Evolutionary conservation across 2,113 vertebrate genomes (phyloP).

Genomic region (Mustela lutreola): DNA sequence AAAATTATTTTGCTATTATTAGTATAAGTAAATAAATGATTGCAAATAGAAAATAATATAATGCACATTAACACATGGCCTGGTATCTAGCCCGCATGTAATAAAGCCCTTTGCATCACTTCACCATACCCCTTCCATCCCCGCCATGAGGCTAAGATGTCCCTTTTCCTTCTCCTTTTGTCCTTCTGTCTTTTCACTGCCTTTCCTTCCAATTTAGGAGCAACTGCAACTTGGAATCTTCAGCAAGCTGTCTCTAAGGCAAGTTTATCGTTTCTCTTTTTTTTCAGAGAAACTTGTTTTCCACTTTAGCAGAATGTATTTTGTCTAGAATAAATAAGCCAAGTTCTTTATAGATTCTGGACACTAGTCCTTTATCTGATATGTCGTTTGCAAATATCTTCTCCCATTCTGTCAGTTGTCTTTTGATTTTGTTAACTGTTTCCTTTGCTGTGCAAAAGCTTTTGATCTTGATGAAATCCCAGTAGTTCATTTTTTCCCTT

Average conservation of each 20-base stretch:
- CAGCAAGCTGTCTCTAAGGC: neutral
- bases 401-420: too few species aligned
- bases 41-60: neutral
- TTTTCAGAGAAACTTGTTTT: neutral
- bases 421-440: too few species aligned
- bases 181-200: neutral
- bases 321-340: conserved; percentile 44
- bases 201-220: neutral
- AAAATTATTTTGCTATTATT: neutral
- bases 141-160: neutral
- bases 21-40: conserved; percentile 25
- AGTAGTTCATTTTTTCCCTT: too few species aligned
- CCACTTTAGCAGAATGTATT: neutral
- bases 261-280: neutral
- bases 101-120: neutral
- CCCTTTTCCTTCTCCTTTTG: neutral
- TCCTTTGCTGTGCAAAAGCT: too few species aligned
- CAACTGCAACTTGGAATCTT: neutral
- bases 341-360: too few species aligned
- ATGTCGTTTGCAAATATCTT: too few species aligned
- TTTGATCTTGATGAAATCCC: too few species aligned
- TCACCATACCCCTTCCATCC: neutral
- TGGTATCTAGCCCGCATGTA: neutral
- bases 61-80: neutral
- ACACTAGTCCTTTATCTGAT: too few species aligned